phyloP scores from a whole-genome alignment of 1,140 invertebrate species.

The Trichonephila clavata region DNA sequence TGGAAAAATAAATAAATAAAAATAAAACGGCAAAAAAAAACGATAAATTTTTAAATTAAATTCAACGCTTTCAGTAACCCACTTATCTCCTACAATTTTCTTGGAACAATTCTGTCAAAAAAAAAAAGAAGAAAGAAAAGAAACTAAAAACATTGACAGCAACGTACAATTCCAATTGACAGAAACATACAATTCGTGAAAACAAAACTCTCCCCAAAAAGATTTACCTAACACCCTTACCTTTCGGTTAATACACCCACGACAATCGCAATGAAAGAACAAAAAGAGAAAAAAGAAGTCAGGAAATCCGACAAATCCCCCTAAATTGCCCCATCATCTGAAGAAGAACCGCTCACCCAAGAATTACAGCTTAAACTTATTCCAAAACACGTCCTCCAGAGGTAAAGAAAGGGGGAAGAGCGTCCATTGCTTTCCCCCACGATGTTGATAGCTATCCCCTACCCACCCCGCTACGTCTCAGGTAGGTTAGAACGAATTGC shows the following conservation, averaged over 20 bases:
- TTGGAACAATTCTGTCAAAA: neutral
- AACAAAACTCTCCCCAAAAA: neutral
- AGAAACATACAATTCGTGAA: neutral
- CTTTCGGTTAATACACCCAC: constrained; percentile 31
- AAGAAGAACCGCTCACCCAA: constrained; percentile 37
- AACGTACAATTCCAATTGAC: neutral
- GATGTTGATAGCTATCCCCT: constrained; percentile 8
- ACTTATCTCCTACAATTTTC: neutral
- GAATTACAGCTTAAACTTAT: neutral
- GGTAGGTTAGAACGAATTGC: constrained; percentile 7
- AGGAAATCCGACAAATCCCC: constrained; percentile 43
- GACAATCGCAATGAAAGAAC: neutral
- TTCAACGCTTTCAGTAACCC: neutral
- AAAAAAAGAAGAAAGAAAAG: too few species aligned
- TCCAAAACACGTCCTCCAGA: constrained; percentile 22
- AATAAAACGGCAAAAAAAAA: too few species aligned
- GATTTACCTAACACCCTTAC: neutral
- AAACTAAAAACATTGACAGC: too few species aligned
- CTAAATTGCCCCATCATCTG: constrained; percentile 35
- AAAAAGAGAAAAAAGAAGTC: neutral
- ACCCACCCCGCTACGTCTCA: neutral
- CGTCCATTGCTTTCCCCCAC: constrained; percentile 9
- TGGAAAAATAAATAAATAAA: too few species aligned
- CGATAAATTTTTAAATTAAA: neutral
- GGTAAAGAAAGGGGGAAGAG: neutral